These are phyloP conservation scores for Stigmatopora nigra DNA, from an alignment of 2,113 vertebrate species.

Conservation along the genomic window DNA sequence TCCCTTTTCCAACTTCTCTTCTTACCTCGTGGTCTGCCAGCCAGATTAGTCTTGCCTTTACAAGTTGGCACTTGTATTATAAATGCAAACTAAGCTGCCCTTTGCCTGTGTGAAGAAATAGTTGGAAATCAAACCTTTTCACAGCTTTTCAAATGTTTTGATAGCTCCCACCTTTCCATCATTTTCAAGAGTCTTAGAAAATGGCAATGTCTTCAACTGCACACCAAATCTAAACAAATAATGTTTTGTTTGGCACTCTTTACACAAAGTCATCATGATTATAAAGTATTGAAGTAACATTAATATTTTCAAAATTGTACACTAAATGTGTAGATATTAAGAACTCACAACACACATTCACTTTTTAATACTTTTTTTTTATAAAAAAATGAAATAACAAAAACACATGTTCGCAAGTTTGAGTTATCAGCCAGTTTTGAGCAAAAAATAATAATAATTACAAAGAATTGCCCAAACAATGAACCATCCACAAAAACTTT, in stretches of 20 bases:
- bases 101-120: slow-evolving; percentile 64
- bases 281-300: background rate
- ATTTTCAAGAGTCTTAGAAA: slow-evolving; percentile 58
- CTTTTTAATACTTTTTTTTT: too few relatives aligned
- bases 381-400: too few relatives aligned
- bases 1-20: slow-evolving; percentile 57
- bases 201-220: slow-evolving; percentile 34
- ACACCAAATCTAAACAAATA: background rate
- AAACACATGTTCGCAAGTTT: too few relatives aligned
- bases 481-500: too few relatives aligned
- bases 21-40: slow-evolving; percentile 54
- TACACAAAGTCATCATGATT: background rate
- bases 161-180: slow-evolving; percentile 63
- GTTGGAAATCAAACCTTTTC: slow-evolving; percentile 59
- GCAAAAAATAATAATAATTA: too few relatives aligned
- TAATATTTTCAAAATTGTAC: too few relatives aligned
- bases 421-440: too few relatives aligned
- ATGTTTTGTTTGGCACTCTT: slow-evolving; percentile 4
- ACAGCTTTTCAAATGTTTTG: slow-evolving; percentile 66
- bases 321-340: too few relatives aligned
- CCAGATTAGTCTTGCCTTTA: slow-evolving; percentile 62
- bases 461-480: too few relatives aligned
- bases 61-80: slow-evolving; percentile 63
- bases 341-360: too few relatives aligned
- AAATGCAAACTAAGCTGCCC: slow-evolving; percentile 64